A percentile compares a stretch with the other conserved stretches of the same genome.
Evolutionary conservation across 2,888 invertebrate genomes (phyloP).

Genomic region (Galerucella calmariensis): DNA sequence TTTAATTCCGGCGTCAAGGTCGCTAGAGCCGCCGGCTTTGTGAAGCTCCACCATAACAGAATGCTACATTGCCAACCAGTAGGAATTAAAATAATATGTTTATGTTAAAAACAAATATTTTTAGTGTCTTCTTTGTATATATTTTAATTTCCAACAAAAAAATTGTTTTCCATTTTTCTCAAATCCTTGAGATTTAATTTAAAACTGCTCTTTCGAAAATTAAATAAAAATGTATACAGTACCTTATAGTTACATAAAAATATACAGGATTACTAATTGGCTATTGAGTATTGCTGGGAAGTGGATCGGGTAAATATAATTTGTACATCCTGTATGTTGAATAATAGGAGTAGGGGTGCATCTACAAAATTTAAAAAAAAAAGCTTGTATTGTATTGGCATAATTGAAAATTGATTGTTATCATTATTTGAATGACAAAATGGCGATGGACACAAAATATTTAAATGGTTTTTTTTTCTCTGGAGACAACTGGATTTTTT

Average conservation of each 20-base stretch:
- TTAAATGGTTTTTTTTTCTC: background rate
- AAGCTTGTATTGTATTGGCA: slow-evolving; percentile 6
- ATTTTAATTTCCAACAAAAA: slow-evolving; percentile 1
- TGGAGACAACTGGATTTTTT: background rate
- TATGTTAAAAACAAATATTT: background rate
- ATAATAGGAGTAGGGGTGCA: slow-evolving; percentile 11
- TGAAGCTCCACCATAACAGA: too few species aligned
- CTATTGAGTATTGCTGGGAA: background rate
- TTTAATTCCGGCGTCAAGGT: too few species aligned
- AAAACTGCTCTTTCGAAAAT: background rate
- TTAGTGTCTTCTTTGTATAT: background rate
- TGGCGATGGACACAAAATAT: background rate
- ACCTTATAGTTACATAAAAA: slow-evolving; percentile 8
- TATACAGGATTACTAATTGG: slow-evolving; percentile 13
- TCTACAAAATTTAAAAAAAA: background rate
- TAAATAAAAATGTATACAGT: slow-evolving; percentile 1
- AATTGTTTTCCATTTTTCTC: background rate
- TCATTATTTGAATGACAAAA: background rate
- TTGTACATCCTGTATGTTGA: slow-evolving; percentile 16
- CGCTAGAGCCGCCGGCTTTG: too few species aligned
- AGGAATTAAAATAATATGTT: too few species aligned
- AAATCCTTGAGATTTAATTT: background rate
- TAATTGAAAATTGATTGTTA: background rate
- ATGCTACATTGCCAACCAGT: too few species aligned
- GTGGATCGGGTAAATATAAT: background rate